phyloP scores from a whole-genome alignment of 2,113 vertebrate species.

The Melanerpes aurifrons region DNA sequence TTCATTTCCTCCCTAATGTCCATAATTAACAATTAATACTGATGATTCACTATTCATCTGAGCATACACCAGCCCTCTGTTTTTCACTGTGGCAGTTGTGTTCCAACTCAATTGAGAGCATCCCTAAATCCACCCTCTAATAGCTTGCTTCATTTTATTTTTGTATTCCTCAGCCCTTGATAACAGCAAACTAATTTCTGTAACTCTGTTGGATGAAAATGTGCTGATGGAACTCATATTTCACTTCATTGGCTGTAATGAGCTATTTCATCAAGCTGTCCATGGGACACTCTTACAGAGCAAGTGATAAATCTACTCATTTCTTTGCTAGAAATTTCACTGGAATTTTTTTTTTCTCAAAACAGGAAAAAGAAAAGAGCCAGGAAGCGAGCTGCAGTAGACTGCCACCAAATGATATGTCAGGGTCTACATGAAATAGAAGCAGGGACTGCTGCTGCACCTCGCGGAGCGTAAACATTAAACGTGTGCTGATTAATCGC shows the following conservation, averaged over 20 bases:
- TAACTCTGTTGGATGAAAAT: slow-evolving; percentile 81
- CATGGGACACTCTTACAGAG: slow-evolving; percentile 79
- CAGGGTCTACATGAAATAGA: slow-evolving; percentile 69
- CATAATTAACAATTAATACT: slow-evolving; percentile 59
- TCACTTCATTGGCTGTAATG: slow-evolving; percentile 86
- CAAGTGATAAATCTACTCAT: slow-evolving; percentile 87
- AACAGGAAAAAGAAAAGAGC: slow-evolving; percentile 75
- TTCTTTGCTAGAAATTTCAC: slow-evolving; percentile 81
- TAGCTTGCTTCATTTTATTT: slow-evolving; percentile 80
- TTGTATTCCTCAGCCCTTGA: slow-evolving; percentile 73
- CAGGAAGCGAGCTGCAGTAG: slow-evolving; percentile 72
- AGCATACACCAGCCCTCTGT: slow-evolving; percentile 30
- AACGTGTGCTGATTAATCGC: slow-evolving; percentile 68
- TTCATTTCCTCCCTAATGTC: slow-evolving; percentile 43
- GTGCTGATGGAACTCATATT: slow-evolving; percentile 84
- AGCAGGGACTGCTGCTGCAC: slow-evolving; percentile 54
- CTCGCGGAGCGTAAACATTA: slow-evolving; percentile 73
- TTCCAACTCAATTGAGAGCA: slow-evolving; percentile 65
- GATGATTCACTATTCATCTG: slow-evolving; percentile 61
- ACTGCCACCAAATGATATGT: slow-evolving; percentile 68
- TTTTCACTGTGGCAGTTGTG: slow-evolving; percentile 55
- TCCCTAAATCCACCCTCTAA: slow-evolving; percentile 71
- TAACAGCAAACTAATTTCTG: slow-evolving; percentile 84
- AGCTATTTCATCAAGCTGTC: slow-evolving; percentile 88
- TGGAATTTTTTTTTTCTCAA: slow-evolving; percentile 53